Evolutionary conservation across 2,113 vertebrate species (phyloP).

Genomic region (Dicrurus megarhynchus): DNA sequence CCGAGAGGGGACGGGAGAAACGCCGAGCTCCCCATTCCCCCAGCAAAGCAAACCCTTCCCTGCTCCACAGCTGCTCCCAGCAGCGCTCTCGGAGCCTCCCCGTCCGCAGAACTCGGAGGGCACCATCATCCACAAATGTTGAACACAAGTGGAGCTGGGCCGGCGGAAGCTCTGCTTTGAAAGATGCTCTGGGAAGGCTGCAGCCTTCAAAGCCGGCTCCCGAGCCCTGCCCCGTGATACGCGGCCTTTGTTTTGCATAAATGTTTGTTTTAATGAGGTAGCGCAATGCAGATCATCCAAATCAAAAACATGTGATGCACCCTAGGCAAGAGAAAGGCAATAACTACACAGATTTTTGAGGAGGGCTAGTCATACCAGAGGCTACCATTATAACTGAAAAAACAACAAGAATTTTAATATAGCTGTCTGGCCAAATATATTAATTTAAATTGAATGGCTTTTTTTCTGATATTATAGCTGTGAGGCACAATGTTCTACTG

Average conservation of each 20-base stretch:
- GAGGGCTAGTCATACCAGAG: slow-evolving; percentile 78
- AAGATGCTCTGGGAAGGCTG: slow-evolving; percentile 33
- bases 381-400: slow-evolving; percentile 77
- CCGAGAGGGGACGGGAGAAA: background rate
- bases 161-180: background rate
- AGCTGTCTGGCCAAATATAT: slow-evolving; percentile 83
- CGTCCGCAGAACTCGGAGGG: background rate
- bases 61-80: background rate
- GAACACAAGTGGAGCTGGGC: background rate
- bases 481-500: slow-evolving; percentile 74
- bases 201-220: slow-evolving; percentile 30
- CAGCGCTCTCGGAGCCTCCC: background rate
- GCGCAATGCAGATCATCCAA: slow-evolving; percentile 50
- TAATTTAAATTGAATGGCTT: slow-evolving; percentile 81
- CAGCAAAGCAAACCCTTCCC: background rate
- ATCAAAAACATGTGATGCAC: slow-evolving; percentile 80
- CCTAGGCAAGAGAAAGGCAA: slow-evolving; percentile 77
- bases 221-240: background rate
- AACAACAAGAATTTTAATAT: slow-evolving; percentile 84
- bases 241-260: slow-evolving; percentile 61
- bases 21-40: background rate
- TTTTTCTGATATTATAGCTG: slow-evolving; percentile 77
- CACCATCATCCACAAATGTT: background rate
- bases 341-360: slow-evolving; percentile 74
- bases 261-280: slow-evolving; percentile 77